A percentile compares a stretch with the other conserved stretches of the same genome.
Conservation (phyloP, 2,113 vertebrate genomes). For the Eudorcas thomsonii region DNA sequence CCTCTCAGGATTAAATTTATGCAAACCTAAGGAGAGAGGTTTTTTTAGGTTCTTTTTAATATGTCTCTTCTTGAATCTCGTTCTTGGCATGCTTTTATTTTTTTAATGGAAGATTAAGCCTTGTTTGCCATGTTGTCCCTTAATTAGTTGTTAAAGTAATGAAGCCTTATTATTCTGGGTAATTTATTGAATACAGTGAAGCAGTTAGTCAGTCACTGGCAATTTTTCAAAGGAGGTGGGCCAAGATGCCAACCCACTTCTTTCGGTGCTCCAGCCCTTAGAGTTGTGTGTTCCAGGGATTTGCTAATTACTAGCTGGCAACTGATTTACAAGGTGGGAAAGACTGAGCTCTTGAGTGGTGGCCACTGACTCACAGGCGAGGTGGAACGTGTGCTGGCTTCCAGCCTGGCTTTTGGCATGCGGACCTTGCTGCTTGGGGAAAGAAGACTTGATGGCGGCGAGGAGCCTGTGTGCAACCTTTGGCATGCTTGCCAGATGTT, state of each 20-base stretch:
- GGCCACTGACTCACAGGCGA: not conserved
- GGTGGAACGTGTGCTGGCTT: not conserved
- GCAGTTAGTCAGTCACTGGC: not conserved
- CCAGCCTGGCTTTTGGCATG: not conserved
- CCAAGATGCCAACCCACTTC: not conserved
- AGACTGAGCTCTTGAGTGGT: not conserved
- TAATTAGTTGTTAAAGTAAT: slow-evolving; percentile 56
- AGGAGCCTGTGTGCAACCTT: not conserved
- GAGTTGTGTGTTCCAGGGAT: slow-evolving; percentile 7
- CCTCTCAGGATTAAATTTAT: slow-evolving; percentile 12
- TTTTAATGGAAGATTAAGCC: not conserved
- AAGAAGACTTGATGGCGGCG: not conserved
- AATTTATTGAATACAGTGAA: slow-evolving; percentile 51
- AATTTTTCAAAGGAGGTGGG: not conserved
- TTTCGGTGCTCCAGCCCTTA: not conserved
- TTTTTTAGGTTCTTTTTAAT: not conserved
- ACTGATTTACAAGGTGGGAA: not conserved
- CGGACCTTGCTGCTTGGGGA: not conserved
- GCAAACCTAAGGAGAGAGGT: not conserved
- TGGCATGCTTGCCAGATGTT: not conserved
- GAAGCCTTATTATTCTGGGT: slow-evolving; percentile 14
- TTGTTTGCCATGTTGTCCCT: slow-evolving; percentile 14
- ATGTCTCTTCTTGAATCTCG: not conserved
- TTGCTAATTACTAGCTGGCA: slow-evolving; percentile 37
- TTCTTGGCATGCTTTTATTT: not conserved